These are phyloP conservation scores for Microctonus aethiopoides DNA, from an alignment of 2,888 invertebrate species.

Conservation along the genomic window DNA sequence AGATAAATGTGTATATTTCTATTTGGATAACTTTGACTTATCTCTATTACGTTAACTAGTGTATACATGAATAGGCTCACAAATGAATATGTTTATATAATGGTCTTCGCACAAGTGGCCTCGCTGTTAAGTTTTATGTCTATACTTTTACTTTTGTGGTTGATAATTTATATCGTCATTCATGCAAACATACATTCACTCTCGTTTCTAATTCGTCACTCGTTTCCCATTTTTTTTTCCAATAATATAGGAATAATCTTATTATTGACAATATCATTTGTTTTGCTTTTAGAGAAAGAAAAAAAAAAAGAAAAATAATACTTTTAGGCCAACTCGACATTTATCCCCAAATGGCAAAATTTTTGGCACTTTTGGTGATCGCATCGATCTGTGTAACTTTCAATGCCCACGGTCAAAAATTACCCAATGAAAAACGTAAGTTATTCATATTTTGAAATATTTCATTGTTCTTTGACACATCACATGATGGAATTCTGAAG, in stretches of 20 bases:
- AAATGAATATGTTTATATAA: not conserved
- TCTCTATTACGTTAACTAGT: too few species aligned
- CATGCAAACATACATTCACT: not conserved
- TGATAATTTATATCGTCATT: not conserved
- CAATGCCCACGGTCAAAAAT: conserved; percentile 59
- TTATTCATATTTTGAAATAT: conserved; percentile 29
- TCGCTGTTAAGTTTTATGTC: not conserved
- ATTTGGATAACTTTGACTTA: not conserved
- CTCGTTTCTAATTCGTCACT: not conserved
- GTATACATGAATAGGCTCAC: not conserved
- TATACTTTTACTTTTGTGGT: conserved; percentile 23
- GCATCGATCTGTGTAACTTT: conserved; percentile 55
- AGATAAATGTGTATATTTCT: not conserved
- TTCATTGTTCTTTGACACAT: conserved; percentile 5
- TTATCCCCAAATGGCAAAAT: conserved; percentile 53
- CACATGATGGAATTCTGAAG: too few species aligned
- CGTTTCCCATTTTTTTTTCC: not conserved
- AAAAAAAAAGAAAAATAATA: conserved; percentile 34
- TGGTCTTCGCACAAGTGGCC: conserved; percentile 13
- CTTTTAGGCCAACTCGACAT: conserved; percentile 40
- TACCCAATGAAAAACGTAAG: conserved; percentile 58
- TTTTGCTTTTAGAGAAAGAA: conserved; percentile 42
- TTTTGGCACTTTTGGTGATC: conserved; percentile 57
- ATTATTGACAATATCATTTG: conserved; percentile 16
- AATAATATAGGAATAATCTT: not conserved